phyloP scores from a whole-genome alignment of 2,797 vertebrate genomes.

The Cuculus canorus region DNA sequence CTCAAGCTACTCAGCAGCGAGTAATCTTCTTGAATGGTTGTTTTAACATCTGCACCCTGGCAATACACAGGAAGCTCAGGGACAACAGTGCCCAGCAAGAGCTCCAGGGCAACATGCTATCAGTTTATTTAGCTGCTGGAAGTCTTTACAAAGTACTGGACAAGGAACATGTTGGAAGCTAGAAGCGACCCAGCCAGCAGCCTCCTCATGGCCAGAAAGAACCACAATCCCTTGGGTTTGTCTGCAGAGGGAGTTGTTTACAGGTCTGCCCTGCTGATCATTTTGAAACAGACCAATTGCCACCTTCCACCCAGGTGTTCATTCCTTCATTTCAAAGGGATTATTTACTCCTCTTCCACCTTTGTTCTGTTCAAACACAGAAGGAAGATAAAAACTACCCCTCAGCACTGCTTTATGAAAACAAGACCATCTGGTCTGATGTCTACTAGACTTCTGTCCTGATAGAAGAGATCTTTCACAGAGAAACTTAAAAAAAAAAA shows the following conservation, averaged over 20 bases:
- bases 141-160: background rate
- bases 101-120: background rate
- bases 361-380: background rate
- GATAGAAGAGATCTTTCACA: background rate
- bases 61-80: background rate
- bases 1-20: background rate
- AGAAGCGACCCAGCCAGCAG: background rate
- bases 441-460: background rate
- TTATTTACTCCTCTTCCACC: background rate
- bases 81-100: background rate
- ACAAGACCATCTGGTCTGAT: background rate
- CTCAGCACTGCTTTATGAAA: background rate
- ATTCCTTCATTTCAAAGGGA: constrained; percentile 30
- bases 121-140: background rate
- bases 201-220: background rate
- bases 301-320: background rate
- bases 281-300: constrained; percentile 7
- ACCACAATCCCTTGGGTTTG: background rate
- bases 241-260: background rate
- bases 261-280: background rate
- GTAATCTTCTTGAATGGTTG: background rate
- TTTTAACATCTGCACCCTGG: background rate
- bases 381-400: constrained; percentile 12
- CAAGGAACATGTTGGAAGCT: background rate
- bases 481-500: background rate